These are phyloP conservation scores for Eidolon helvum DNA, from an alignment of 2,113 vertebrate genomes.

Conservation along the genomic window DNA sequence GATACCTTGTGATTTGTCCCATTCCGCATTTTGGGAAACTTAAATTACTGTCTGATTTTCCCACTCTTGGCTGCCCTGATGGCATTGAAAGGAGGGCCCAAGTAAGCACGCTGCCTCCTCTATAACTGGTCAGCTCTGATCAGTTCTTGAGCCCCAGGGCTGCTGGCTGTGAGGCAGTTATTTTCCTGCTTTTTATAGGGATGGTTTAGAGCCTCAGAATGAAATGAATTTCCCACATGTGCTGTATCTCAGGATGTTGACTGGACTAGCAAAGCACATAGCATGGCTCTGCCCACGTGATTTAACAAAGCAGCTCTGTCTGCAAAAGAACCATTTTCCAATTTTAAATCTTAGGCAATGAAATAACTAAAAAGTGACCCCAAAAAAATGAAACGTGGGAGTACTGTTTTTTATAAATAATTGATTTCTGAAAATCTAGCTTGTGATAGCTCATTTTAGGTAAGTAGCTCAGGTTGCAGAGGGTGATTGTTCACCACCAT, in stretches of 20 bases:
- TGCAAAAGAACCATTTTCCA: not conserved
- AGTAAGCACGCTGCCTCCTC: not conserved
- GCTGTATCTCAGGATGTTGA: not conserved
- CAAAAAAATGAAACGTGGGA: constrained; percentile 58
- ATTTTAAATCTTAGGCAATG: not conserved
- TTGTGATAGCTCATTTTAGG: constrained; percentile 76
- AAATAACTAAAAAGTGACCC: constrained; percentile 54
- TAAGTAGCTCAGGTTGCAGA: constrained; percentile 77
- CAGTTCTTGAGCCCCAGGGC: not conserved
- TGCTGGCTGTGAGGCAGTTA: not conserved
- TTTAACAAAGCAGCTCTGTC: not conserved
- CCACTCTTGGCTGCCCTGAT: not conserved
- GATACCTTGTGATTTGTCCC: not conserved
- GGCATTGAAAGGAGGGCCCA: not conserved
- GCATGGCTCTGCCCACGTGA: not conserved
- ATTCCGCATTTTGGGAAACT: not conserved
- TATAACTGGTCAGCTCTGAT: not conserved
- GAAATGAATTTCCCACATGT: not conserved
- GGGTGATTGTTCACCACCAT: constrained; percentile 81
- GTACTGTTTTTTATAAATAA: constrained; percentile 73
- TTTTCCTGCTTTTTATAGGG: not conserved
- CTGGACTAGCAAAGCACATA: not conserved
- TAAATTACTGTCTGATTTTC: not conserved
- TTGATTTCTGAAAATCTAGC: constrained; percentile 66
- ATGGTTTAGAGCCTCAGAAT: not conserved